Base-by-base conservation (phyloP, 1,140 invertebrate genomes). In the Diprion similis region DNA sequence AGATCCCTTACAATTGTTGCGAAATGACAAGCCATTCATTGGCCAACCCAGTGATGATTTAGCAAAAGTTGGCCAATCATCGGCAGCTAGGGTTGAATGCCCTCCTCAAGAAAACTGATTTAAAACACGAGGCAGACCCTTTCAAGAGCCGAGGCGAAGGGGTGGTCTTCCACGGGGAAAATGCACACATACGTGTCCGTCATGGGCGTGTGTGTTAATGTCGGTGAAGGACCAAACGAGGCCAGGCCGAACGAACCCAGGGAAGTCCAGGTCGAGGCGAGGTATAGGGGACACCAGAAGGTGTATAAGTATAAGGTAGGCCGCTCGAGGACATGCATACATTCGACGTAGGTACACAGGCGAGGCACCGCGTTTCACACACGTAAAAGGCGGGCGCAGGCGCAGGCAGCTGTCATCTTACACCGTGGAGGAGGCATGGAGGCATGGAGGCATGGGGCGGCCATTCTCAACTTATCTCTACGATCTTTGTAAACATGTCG, bases 401-500 rank as follows among this genome's bases (percentile, higher is more conserved):
- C 85, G 81, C 83, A 81, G 83, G 85, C 86, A 88, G 87, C 87
- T 88, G 87, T 88, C 87, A 88, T 85, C 87, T 88, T 88, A 88
- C 84, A 87, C 86, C 80, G 84, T 84, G 82, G 79, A 83, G 82
- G 80, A 83, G 81, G 81, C 83, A 84, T 80, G 82, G 79, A 81
- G 79, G 80, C 24, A 17, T 15, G 51, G 51, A 59, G 51, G 51
- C 51, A 59, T 82, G 81, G 80, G 80, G 80, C 84, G 83, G 85
- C 86, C 86, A 87, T 87, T 88, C 87, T 87, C 85, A 88, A 88
- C 87, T 87, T 88, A 88, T 88, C 87, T 88, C 85, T 85, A 85
- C 85, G 87, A 87, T 88, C 87, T 87, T 88, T 87, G 87, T 88
- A 88, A 88, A 88, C 87, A 88, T 87, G 87, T 87, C 87, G 87